Evolutionary conservation across 1,140 invertebrate genomes (phyloP), one percentile per base, ranked within the genome.

Genomic region (Sycophaga agraensis): DNA sequence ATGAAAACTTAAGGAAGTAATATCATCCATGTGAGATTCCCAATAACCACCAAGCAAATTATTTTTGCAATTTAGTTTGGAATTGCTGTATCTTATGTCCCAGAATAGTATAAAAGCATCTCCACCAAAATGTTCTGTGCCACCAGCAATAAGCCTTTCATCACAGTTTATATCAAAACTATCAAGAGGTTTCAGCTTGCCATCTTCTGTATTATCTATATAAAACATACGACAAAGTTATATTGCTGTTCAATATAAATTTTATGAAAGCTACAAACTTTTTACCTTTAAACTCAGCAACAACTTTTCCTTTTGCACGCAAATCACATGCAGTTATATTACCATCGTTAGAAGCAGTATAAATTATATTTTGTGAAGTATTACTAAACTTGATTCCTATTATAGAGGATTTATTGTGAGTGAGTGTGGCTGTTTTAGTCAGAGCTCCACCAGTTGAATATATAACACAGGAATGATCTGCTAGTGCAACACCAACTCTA

Each of bases 11-110:
- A 94, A 83, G 82, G 86, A 76, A 0, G 91, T 92, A 11, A 96
- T 84, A 75, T 94, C 92, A 79, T 93, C 91, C 63, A 87, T 86
- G 70, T 95, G 92, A 24, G 88, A 90, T 69, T 95, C 89, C 86
- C 88, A 91, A 74, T 95, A 97, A 9, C 88, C 90, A 3, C 93
- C 93, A 4, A 95, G 75, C 12, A 90, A 76, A 66, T 85, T 84
- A 1, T 82, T 75, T 51, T 82, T 83, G 22, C 63, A 53, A 16
- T 72, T 67, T 14, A 70, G 65, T 67, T 73, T 75, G 4, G 71
- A 71, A 63, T 73, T 76, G 45, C 59, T 71, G 55, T 71, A 65
- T 63, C 91, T 82, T 19, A 87, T 75, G 78, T 95, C 93, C 89
- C 91, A 95, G 79, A 94, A 95, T 35, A 94, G 74, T 28, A 94